These are phyloP conservation scores for Coregonus clupeaformis DNA, from an alignment of 2,113 vertebrate species.

Conservation along the genomic window DNA sequence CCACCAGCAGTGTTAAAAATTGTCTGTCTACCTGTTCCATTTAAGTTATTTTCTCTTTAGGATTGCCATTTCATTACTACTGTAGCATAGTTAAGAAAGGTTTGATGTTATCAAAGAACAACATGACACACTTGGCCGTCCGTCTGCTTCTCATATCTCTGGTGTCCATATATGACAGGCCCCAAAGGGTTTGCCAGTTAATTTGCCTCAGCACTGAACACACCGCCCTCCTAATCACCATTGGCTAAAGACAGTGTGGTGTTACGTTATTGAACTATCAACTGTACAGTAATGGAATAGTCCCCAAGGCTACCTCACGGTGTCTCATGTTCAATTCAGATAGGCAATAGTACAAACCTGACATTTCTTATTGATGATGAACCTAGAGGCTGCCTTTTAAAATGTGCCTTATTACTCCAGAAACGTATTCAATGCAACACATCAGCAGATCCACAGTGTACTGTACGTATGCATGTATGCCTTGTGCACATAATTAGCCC, in stretches of 20 bases:
- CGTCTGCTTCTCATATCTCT: not conserved
- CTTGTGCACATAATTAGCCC: not conserved
- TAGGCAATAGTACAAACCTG: not conserved
- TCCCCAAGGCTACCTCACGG: not conserved
- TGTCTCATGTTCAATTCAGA: constrained; percentile 9
- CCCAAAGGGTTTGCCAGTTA: not conserved
- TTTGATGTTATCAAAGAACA: not conserved
- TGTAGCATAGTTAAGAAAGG: not conserved
- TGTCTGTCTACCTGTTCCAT: not conserved
- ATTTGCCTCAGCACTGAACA: not conserved
- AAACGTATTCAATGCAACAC: not conserved
- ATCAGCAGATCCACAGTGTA: not conserved
- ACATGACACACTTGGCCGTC: not conserved
- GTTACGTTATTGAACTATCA: not conserved
- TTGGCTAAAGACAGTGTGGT: not conserved
- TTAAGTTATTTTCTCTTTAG: not conserved
- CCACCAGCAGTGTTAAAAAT: not conserved
- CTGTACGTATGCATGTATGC: not conserved
- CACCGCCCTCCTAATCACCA: constrained; percentile 5
- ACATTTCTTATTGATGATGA: not conserved
- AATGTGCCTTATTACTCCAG: constrained; percentile 9
- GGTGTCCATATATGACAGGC: not conserved
- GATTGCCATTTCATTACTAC: not conserved
- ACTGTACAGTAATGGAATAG: constrained; percentile 3
- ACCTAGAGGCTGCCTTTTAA: constrained; percentile 19